Conservation (phyloP, 2,113 vertebrate species). For the Dunckerocampus dactyliophorus region DNA sequence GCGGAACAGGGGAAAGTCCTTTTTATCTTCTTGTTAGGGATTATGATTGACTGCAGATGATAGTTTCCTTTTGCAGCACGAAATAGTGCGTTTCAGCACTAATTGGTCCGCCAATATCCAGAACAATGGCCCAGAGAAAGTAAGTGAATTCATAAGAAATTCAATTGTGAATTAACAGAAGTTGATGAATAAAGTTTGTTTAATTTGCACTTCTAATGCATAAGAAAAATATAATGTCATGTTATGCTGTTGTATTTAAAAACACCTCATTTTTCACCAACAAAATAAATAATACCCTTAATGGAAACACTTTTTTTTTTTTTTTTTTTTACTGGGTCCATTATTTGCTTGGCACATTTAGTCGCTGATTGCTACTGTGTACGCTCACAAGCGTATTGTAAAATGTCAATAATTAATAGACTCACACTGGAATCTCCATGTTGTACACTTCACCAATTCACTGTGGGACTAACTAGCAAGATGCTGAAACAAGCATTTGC, state of each 20-base stretch:
- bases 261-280: not conserved
- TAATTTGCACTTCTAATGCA: no score
- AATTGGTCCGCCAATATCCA: no score
- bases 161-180: no score
- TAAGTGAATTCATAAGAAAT: no score
- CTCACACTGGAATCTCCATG: conserved; percentile 4
- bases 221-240: not conserved
- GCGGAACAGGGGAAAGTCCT: no score
- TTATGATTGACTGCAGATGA: no score
- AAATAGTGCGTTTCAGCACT: no score
- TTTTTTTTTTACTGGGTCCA: conserved; percentile 7
- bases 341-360: conserved; percentile 13
- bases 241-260: not conserved
- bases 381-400: not conserved
- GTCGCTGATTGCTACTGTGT: conserved; percentile 6
- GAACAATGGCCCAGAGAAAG: no score
- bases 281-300: not conserved
- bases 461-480: not conserved
- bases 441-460: conserved; percentile 9
- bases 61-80: no score
- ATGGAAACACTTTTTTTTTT: not conserved
- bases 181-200: no score
- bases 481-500: conserved; percentile 1
- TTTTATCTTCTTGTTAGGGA: no score
- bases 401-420: conserved; percentile 24